Evolutionary conservation across 2,888 invertebrate species (phyloP).

Genomic region (Caenorhabditis angaria): DNA sequence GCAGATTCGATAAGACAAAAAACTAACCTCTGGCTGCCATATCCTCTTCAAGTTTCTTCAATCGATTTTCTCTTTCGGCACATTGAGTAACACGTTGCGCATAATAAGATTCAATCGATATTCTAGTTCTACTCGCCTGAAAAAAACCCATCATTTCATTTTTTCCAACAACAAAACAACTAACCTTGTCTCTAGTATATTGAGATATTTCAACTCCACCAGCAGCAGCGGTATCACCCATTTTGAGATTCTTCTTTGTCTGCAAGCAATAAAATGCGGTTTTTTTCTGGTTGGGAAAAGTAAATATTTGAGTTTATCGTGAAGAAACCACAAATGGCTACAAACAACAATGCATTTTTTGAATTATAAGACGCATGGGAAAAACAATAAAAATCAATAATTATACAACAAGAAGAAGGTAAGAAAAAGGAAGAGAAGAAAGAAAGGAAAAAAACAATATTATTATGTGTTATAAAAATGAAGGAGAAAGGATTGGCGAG

Average conservation of each 20-base stretch:
- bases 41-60: conserved; percentile 86
- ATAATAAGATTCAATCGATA: conserved; percentile 98
- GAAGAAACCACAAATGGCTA: neutral
- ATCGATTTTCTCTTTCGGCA: conserved; percentile 87
- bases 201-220: conserved; percentile 57
- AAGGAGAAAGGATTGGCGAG: neutral
- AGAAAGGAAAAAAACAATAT: neutral
- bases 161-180: neutral
- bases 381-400: neutral
- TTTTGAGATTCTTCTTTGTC: conserved; percentile 9
- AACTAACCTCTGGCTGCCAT: conserved; percentile 86
- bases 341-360: neutral
- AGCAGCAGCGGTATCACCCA: conserved; percentile 40
- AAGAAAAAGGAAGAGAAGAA: neutral
- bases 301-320: conserved; percentile 3
- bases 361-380: neutral
- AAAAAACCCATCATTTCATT: conserved; percentile 3
- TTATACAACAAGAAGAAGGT: neutral
- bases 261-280: neutral
- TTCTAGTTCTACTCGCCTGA: conserved; percentile 84
- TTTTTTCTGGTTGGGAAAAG: conserved; percentile 6
- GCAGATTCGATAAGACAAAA: no score
- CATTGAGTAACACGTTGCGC: conserved; percentile 90
- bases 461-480: neutral
- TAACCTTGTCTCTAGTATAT: conserved; percentile 62